Evolutionary conservation across 2,113 vertebrate genomes (phyloP), one percentile per base, ranked within the genome.

Genomic region (Ammospiza nelsoni): DNA sequence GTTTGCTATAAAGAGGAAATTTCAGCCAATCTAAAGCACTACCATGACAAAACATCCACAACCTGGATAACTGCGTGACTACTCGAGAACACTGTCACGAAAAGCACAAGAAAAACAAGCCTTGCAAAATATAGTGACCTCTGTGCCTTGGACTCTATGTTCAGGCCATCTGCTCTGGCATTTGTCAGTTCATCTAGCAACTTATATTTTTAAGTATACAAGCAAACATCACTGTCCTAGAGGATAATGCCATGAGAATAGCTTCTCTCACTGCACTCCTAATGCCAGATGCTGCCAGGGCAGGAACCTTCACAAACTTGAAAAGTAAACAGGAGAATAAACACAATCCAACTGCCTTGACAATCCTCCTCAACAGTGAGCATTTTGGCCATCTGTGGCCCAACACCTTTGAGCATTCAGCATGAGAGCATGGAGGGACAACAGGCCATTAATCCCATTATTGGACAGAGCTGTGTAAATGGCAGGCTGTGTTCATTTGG

Each of bases 281-380:
- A 67, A 59, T 41, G 43, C 25, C 65, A 88, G 41, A 46, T 58
- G 58, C 41, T 72, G 62, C 31, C 58, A 79, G 48, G 57, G 75
- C 39, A 57, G 21, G 19, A 58, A 54, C 20, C 29, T 72, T 35
- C n/a, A 68, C 6, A 18, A 94, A 80, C 59, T 48, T 77, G 59
- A 94, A 71, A 86, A 72, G 27, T 33, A 88, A 90, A 58, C 66
- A 83, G 58, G 62, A 95, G 84, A 73, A 79, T 49, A 85, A 95
- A 69, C n/a, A 78, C 22, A 90, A 37, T 29, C 25, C 46, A 85
- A 51, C 24, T 66, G 16, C 49, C 95, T 41, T 33, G 35, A 84
- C 46, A 77, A 8, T 80, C 63, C 41, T 81, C 59, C 51, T 90
- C 13, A 0, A 43, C 4, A 85, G 27, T 15, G 35, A 80, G 15